Conservation (phyloP, 2,113 vertebrate species). For the Scolopax mira region DNA sequence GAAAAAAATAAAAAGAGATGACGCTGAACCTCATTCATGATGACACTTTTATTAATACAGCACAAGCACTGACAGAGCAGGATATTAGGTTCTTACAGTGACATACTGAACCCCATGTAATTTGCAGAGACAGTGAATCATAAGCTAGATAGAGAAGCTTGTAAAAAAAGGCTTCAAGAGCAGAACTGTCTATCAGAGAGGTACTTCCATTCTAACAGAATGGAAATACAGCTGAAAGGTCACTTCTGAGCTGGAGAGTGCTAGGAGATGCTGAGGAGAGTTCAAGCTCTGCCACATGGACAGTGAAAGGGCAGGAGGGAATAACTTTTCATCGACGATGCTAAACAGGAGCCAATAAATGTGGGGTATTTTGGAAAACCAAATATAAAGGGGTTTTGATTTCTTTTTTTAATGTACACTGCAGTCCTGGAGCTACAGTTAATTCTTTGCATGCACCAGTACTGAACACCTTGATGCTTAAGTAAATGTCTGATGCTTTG, state of each 20-base stretch:
- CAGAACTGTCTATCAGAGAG: not conserved
- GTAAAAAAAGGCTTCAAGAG: not conserved
- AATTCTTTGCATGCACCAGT: not conserved
- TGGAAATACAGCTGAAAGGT: not conserved
- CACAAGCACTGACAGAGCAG: not conserved
- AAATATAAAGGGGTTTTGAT: fast-evolving
- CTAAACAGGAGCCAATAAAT: not conserved
- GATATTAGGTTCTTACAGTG: not conserved
- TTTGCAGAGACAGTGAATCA: not conserved
- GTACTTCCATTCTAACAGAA: not conserved
- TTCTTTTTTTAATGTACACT: not conserved
- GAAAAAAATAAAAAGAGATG: not conserved
- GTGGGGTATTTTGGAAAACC: not conserved
- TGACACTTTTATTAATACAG: not conserved
- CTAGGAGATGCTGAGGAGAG: not conserved
- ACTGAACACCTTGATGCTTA: not conserved
- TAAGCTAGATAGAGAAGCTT: not conserved
- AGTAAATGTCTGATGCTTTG: not conserved
- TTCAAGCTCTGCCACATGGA: not conserved
- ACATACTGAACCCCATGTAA: not conserved
- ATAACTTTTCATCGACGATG: not conserved
- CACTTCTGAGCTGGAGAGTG: not conserved
- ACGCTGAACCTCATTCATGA: not conserved
- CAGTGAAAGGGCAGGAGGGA: not conserved
- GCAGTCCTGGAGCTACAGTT: not conserved